Base-by-base conservation (phyloP, 2,888 invertebrate species). In the Vesta saturnalis region DNA sequence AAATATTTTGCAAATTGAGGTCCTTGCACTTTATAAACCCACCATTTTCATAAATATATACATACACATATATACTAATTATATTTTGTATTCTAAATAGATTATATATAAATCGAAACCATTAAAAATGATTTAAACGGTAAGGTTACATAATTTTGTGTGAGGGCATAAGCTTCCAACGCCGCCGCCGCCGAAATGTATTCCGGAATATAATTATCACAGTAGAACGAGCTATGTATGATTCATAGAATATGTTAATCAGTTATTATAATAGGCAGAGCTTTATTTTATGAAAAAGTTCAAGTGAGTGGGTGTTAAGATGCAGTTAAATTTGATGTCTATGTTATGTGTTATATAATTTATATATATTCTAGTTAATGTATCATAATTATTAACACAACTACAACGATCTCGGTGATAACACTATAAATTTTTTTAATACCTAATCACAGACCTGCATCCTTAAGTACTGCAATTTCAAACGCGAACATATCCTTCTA, bases 161-260 rank as follows among this genome's bases (percentile, higher is more conserved):
- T 57, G 56, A 52, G 30, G 64, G 52, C 47, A 58, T 52, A 63
- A 60, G 60, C 49, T 60, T 60, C 58, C 58, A 64, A 58, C 35
- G 30, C 46, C 22, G 49, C 64, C 35, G 30, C 46, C 39, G 49
- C 64, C 59, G 58, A 64, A 54, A 58, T 46, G 52, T 30, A 46
- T 58, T 58, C 19, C 43, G 18, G 60, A 61, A 68, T 61, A 68
- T 72, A 72, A 74, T 69, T 70, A 64, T 54, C 64, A 56, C 58
- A 22, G 43, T 58, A 62, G 57, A 67, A 59, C 59, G 30, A 54
- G 59, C 59, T 30, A 67, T n/a, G n/a, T n/a, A n/a, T 73, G 71
- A 72, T 70, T 73, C 73, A 73, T 67, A 72, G 65, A 64, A 68
- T 74, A 73, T 72, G 74, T 70, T 74, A 74, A 74, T 74, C 54